Conservation (phyloP, 2,888 invertebrate species). For the Leucophenga maculata region DNA sequence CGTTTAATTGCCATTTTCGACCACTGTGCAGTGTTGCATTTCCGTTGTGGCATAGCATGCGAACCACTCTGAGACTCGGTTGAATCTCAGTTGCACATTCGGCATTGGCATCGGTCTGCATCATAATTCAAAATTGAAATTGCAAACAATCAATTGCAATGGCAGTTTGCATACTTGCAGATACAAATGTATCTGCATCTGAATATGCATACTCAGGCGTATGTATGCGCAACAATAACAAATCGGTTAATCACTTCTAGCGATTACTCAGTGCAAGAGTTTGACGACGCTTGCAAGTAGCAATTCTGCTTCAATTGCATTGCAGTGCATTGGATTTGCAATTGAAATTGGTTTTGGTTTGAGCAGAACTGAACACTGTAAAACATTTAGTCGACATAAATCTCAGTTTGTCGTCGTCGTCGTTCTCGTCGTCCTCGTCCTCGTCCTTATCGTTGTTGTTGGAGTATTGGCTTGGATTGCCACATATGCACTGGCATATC, state of each 20-base stretch:
- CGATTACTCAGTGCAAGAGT: neutral
- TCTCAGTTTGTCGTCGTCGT: neutral
- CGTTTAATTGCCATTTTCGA: neutral
- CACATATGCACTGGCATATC: no score
- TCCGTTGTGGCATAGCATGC: neutral
- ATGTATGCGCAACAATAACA: constrained; percentile 37
- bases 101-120: constrained; percentile 31
- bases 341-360: neutral
- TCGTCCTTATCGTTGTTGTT: no score
- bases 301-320: neutral
- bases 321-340: neutral
- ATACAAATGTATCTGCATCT: constrained; percentile 17
- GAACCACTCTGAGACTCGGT: neutral
- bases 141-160: constrained; percentile 69
- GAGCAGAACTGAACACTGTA: neutral
- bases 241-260: constrained; percentile 21
- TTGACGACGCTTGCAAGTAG: neutral
- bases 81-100: constrained; percentile 1
- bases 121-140: constrained; percentile 70
- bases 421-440: no score
- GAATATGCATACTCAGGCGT: no score
- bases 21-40: neutral
- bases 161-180: no score
- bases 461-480: no score
- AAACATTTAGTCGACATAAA: constrained; percentile 1